Evolutionary conservation across 1,140 invertebrate species (phyloP).

Genomic region (Andrena cerasifolii): DNA sequence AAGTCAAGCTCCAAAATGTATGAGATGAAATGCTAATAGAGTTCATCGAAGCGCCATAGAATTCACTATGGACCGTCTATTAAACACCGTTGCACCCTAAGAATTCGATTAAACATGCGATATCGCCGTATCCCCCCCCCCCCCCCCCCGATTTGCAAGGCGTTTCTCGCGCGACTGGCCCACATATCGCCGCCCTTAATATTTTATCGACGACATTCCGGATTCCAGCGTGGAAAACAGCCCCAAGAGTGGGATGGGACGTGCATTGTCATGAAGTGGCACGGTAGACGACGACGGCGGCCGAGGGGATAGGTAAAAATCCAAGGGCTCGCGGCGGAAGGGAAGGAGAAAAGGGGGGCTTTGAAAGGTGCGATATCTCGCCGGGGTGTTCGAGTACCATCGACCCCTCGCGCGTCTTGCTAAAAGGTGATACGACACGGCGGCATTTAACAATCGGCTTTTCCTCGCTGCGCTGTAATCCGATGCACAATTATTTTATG

Average conservation of each 20-base stretch:
- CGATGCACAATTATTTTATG: not conserved
- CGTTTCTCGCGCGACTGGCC: conserved; percentile 18
- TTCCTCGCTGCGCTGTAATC: not conserved
- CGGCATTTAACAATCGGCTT: conserved; percentile 62
- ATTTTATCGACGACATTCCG: conserved; percentile 64
- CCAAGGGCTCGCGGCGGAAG: conserved; percentile 33
- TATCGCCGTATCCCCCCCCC: too few species aligned
- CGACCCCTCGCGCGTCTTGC: conserved; percentile 59
- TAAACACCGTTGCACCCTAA: not conserved
- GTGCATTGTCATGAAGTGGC: conserved; percentile 69
- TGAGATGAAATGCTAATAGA: too few species aligned
- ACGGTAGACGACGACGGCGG: conserved; percentile 28
- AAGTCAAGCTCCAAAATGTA: too few species aligned
- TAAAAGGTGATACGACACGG: conserved; percentile 74
- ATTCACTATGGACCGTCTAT: not conserved
- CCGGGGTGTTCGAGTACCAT: conserved; percentile 65
- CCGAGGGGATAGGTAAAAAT: conserved; percentile 10
- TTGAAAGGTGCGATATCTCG: conserved; percentile 65
- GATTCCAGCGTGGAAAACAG: conserved; percentile 54
- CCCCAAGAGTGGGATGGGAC: conserved; percentile 34
- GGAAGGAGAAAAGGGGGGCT: conserved; percentile 25
- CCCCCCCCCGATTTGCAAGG: conserved; percentile 20
- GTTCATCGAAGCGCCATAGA: not conserved
- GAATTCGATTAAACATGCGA: not conserved
- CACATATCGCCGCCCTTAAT: conserved; percentile 57